Conservation (phyloP, 2,888 invertebrate species). For the Boloria euphrosyne region DNA sequence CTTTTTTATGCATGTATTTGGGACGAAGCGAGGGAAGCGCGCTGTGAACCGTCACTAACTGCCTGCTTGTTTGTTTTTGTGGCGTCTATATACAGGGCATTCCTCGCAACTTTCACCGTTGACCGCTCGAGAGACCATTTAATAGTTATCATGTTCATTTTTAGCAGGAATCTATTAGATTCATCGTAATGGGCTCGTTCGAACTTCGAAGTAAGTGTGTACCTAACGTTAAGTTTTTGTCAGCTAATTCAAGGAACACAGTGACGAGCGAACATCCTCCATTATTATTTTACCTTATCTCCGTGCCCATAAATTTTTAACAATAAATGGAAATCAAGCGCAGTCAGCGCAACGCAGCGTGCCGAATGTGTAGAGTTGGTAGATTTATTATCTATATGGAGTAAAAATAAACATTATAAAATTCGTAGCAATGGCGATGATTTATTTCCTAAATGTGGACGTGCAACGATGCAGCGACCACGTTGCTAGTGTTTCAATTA, state of each 20-base stretch:
- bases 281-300: constrained; percentile 1
- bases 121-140: constrained; percentile 37
- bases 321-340: background rate
- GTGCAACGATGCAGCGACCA: background rate
- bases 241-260: background rate
- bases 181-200: background rate
- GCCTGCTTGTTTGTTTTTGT: constrained; percentile 28
- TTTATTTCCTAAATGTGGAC: constrained; percentile 6
- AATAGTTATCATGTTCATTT: constrained; percentile 5
- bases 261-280: background rate
- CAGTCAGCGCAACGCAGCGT: constrained; percentile 1
- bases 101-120: constrained; percentile 42
- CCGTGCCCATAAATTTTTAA: background rate
- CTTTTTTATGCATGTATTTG: constrained; percentile 22
- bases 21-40: constrained; percentile 26
- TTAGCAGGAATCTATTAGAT: constrained; percentile 2
- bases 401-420: constrained; percentile 10
- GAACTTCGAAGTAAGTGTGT: background rate
- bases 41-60: constrained; percentile 36
- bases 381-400: constrained; percentile 11
- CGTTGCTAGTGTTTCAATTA: background rate
- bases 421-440: constrained; percentile 6
- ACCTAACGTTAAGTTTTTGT: background rate
- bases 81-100: constrained; percentile 24
- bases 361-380: constrained; percentile 1